Percentiles rank a stretch among this genome's conserved stretches.
Evolutionary conservation across 2,888 invertebrate genomes (phyloP).

Genomic region (Amiota minor): DNA sequence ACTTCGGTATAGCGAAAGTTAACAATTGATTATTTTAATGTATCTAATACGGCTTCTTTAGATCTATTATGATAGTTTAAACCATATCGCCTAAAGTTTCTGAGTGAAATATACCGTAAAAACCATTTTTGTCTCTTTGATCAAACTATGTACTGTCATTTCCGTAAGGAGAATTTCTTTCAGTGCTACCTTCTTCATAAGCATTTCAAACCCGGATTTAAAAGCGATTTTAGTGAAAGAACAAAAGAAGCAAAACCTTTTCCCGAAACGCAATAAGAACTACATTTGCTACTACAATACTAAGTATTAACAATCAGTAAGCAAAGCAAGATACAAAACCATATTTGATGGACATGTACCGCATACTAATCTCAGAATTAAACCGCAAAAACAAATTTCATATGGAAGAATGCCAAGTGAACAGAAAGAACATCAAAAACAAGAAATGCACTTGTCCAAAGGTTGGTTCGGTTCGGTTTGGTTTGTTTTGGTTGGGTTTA

Average conservation of each 20-base stretch:
- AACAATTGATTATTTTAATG: no score
- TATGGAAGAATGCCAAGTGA: constrained; percentile 45
- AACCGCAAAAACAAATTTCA: constrained; percentile 59
- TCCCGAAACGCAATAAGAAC: constrained; percentile 49
- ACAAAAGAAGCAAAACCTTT: constrained; percentile 58
- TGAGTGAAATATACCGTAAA: no score
- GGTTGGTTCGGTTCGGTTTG: constrained; percentile 49
- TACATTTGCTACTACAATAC: constrained; percentile 13
- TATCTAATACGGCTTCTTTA: no score
- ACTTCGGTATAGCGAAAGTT: no score
- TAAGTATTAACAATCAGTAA: constrained; percentile 18
- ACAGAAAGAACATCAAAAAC: neutral
- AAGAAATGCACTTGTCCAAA: constrained; percentile 60
- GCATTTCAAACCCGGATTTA: constrained; percentile 62
- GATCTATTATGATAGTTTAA: no score
- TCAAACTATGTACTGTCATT: no score
- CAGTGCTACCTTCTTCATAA: constrained; percentile 46
- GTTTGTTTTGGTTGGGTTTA: no score
- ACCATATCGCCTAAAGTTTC: no score
- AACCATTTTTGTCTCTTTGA: no score
- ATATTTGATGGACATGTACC: constrained; percentile 46
- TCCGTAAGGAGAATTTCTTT: constrained; percentile 33
- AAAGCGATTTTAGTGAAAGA: constrained; percentile 53
- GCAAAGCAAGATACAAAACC: constrained; percentile 32
- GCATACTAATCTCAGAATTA: constrained; percentile 63